Conservation (phyloP, 2,888 invertebrate genomes). For the Cylindroiulus punctatus region DNA sequence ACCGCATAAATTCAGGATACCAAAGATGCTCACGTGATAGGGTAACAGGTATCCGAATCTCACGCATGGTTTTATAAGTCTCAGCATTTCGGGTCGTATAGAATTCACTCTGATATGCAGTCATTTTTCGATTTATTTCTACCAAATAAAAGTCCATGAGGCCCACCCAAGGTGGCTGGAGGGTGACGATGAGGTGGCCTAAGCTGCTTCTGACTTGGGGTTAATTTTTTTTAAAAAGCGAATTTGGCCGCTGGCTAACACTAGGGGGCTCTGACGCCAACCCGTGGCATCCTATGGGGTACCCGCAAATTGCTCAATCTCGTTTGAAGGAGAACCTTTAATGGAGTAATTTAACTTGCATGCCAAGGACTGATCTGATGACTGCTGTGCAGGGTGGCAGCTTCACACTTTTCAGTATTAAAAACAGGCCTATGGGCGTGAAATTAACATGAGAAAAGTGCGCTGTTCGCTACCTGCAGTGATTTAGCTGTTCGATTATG, state of each 20-base stretch:
- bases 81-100: not conserved
- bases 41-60: not conserved
- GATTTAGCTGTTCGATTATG: slow-evolving; percentile 41
- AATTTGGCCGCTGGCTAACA: not conserved
- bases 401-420: slow-evolving; percentile 5
- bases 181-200: slow-evolving; percentile 43
- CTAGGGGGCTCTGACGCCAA: slow-evolving; percentile 1
- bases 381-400: slow-evolving; percentile 28
- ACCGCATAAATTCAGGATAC: not conserved
- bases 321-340: slow-evolving; percentile 30
- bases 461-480: not conserved
- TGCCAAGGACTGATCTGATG: slow-evolving; percentile 33
- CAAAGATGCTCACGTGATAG: not conserved
- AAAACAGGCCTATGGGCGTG: slow-evolving; percentile 30
- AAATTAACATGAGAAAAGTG: slow-evolving; percentile 19
- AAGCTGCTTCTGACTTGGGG: not conserved
- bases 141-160: slow-evolving; percentile 17
- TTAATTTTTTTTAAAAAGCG: not conserved
- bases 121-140: slow-evolving; percentile 28
- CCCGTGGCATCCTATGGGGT: slow-evolving; percentile 45
- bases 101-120: not conserved
- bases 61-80: not conserved
- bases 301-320: slow-evolving; percentile 22
- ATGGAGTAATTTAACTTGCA: slow-evolving; percentile 47
- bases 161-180: slow-evolving; percentile 36